These are phyloP conservation scores for Cerastis leucographa DNA, from an alignment of 2,888 invertebrate species.

Conservation along the genomic window DNA sequence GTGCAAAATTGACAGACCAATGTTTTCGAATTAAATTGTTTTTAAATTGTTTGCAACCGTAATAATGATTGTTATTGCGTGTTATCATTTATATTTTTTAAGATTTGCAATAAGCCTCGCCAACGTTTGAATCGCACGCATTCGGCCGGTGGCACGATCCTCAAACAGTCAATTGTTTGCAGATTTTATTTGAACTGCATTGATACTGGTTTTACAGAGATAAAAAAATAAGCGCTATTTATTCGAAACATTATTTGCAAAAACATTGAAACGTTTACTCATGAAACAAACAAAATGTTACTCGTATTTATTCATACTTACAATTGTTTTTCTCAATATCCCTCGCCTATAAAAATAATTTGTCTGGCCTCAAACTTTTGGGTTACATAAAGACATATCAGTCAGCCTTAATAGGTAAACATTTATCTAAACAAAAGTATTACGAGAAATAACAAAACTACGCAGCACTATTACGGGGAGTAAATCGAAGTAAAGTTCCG, in stretches of 20 bases:
- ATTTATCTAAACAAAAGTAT: constrained; percentile 70
- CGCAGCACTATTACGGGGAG: constrained; percentile 76
- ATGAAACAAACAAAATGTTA: constrained; percentile 40
- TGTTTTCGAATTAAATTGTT: background rate
- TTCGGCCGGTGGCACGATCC: constrained; percentile 79
- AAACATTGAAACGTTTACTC: constrained; percentile 35
- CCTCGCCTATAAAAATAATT: constrained; percentile 43
- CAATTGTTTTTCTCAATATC: constrained; percentile 41
- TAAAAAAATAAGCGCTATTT: constrained; percentile 62
- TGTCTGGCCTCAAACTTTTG: constrained; percentile 54
- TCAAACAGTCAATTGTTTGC: constrained; percentile 80
- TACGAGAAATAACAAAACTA: constrained; percentile 78
- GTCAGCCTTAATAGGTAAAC: constrained; percentile 60
- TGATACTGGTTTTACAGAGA: constrained; percentile 64
- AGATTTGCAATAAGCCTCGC: constrained; percentile 77
- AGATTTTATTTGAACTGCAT: constrained; percentile 72
- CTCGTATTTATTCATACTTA: constrained; percentile 30
- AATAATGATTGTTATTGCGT: constrained; percentile 29
- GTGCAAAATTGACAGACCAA: background rate
- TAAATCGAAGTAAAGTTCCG: constrained; percentile 85
- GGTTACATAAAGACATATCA: constrained; percentile 58
- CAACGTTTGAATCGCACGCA: constrained; percentile 78
- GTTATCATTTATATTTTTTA: constrained; percentile 69
- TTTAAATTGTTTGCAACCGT: constrained; percentile 25
- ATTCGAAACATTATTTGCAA: constrained; percentile 22